These are phyloP conservation scores for Drosophila ochracea DNA, from an alignment of 2,888 invertebrate species.

Conservation along the genomic window DNA sequence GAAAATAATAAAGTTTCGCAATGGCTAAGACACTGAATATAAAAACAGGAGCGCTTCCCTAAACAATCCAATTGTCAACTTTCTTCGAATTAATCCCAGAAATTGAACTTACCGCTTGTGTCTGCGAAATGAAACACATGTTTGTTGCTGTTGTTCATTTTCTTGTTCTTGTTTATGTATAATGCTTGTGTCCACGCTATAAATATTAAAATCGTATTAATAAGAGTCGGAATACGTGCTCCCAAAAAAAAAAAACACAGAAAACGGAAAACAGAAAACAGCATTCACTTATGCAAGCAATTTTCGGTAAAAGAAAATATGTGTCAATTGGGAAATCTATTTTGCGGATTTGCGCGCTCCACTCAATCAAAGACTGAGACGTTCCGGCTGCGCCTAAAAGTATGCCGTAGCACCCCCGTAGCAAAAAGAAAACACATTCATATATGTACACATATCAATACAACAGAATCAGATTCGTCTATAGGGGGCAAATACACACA, in stretches of 20 bases:
- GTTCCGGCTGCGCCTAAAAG: constrained; percentile 68
- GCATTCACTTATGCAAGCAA: constrained; percentile 44
- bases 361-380: constrained; percentile 73
- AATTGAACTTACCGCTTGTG: background rate
- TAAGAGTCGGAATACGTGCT: constrained; percentile 39
- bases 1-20: background rate
- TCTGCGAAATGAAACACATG: constrained; percentile 10
- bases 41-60: background rate
- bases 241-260: constrained; percentile 1
- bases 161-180: constrained; percentile 5
- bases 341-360: constrained; percentile 78
- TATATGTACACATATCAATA: constrained; percentile 52
- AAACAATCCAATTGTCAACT: constrained; percentile 3
- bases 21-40: constrained; percentile 22
- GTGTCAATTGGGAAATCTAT: constrained; percentile 81
- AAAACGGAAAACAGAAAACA: background rate
- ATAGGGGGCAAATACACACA: constrained; percentile 7
- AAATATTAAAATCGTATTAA: constrained; percentile 76
- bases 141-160: background rate
- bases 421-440: constrained; percentile 3
- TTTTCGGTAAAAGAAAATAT: constrained; percentile 62
- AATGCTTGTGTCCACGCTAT: constrained; percentile 36
- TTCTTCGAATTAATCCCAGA: constrained; percentile 3
- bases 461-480: constrained; percentile 29
- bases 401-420: constrained; percentile 42